phyloP scores from a whole-genome alignment of 2,888 invertebrate genomes.

The Hetaerina titia region DNA sequence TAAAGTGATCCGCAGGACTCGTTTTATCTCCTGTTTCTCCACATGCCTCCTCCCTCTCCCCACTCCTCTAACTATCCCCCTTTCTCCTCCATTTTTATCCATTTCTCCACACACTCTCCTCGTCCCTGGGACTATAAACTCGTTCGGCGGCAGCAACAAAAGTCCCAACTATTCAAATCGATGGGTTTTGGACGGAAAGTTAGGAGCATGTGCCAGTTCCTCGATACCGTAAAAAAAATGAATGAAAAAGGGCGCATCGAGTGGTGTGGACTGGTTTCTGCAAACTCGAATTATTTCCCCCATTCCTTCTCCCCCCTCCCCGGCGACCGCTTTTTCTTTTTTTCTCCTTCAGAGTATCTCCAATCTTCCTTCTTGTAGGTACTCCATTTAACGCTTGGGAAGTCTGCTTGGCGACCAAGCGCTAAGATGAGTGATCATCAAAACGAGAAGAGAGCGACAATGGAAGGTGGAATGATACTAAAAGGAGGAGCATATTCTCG shows the following conservation, averaged over 20 bases:
- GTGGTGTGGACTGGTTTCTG: neutral
- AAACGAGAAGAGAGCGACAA: too few relatives aligned
- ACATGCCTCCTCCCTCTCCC: neutral
- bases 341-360: neutral
- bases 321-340: neutral
- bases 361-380: neutral
- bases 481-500: too few relatives aligned
- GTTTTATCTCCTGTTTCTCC: neutral
- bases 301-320: neutral
- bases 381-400: neutral
- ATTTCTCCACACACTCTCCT: neutral
- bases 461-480: too few relatives aligned
- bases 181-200: constrained; percentile 7
- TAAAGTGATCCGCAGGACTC: neutral
- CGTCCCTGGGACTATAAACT: neutral
- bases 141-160: neutral
- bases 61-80: neutral
- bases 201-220: constrained; percentile 11
- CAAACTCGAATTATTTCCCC: neutral
- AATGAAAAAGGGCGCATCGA: neutral
- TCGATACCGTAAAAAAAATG: neutral
- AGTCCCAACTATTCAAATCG: neutral
- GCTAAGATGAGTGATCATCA: too few relatives aligned
- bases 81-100: too few relatives aligned
- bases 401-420: neutral